Evolutionary conservation across 2,797 vertebrate species (phyloP).

Genomic region (Pteronotus mesoamericanus): DNA sequence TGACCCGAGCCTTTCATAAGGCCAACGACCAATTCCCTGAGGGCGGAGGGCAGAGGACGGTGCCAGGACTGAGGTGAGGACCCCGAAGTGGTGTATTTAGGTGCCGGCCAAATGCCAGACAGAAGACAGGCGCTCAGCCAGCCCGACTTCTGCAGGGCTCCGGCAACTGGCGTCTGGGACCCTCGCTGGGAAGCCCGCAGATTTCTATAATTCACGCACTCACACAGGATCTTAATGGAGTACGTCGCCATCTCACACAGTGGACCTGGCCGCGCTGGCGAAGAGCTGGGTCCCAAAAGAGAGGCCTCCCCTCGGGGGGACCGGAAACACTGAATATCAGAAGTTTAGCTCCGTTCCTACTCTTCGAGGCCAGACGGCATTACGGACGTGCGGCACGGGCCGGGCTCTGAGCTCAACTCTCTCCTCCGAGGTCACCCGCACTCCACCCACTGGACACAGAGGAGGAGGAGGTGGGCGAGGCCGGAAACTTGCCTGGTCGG

Average conservation of each 20-base stretch:
- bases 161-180: not conserved
- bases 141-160: not conserved
- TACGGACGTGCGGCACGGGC: fast-evolving
- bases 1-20: not conserved
- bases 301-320: not conserved
- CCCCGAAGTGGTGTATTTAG: fast-evolving
- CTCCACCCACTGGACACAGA: fast-evolving
- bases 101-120: not conserved
- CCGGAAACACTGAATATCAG: fast-evolving
- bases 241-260: fast-evolving
- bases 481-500: fast-evolving
- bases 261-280: not conserved
- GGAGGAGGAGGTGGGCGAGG: not conserved
- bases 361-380: not conserved
- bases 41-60: fast-evolving
- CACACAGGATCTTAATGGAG: not conserved
- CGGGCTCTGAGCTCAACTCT: not conserved
- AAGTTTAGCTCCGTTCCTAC: not conserved
- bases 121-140: not conserved
- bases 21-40: not conserved
- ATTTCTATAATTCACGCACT: slow-evolving; percentile 29
- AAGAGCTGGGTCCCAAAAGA: not conserved
- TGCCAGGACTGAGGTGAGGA: not conserved
- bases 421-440: not conserved
- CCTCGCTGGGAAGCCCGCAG: not conserved